Conservation (phyloP, 1,140 invertebrate genomes). For the Leptinotarsa defecta region DNA sequence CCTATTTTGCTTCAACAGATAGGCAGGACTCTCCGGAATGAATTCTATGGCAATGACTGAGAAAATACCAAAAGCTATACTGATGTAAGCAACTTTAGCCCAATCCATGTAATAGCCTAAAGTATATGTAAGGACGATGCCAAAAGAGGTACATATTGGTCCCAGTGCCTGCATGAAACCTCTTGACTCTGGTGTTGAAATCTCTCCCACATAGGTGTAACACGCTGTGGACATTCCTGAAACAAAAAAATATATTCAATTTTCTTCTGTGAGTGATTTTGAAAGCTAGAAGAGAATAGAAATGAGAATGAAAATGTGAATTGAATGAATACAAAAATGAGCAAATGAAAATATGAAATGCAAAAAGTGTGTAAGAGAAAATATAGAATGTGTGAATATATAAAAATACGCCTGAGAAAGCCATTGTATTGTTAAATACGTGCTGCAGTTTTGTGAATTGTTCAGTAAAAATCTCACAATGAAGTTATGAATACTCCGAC, state of each 20-base stretch:
- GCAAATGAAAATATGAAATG: too few species aligned
- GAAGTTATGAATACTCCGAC: too few species aligned
- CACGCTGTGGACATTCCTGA: constrained; percentile 65
- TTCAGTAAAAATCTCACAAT: too few species aligned
- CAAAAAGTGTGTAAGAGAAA: too few species aligned
- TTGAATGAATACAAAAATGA: too few species aligned
- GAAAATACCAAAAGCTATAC: constrained; percentile 64
- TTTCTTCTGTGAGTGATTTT: too few species aligned
- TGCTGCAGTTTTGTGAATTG: too few species aligned
- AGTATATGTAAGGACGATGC: constrained; percentile 68
- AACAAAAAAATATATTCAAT: constrained; percentile 39
- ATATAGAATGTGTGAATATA: too few species aligned
- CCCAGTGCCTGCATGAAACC: constrained; percentile 65
- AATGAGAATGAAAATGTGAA: too few species aligned
- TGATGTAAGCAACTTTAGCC: constrained; percentile 66
- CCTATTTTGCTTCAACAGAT: constrained; percentile 62
- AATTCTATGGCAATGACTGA: constrained; percentile 62
- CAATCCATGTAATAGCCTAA: constrained; percentile 67
- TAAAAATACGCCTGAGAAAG: too few species aligned
- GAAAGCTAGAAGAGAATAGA: too few species aligned
- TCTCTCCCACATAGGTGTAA: constrained; percentile 68
- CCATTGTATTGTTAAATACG: too few species aligned
- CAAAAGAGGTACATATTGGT: constrained; percentile 67
- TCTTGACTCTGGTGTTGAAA: constrained; percentile 61
- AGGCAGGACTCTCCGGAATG: constrained; percentile 75